Base-by-base conservation (phyloP, 2,113 vertebrate genomes). In the Strix uralensis region DNA sequence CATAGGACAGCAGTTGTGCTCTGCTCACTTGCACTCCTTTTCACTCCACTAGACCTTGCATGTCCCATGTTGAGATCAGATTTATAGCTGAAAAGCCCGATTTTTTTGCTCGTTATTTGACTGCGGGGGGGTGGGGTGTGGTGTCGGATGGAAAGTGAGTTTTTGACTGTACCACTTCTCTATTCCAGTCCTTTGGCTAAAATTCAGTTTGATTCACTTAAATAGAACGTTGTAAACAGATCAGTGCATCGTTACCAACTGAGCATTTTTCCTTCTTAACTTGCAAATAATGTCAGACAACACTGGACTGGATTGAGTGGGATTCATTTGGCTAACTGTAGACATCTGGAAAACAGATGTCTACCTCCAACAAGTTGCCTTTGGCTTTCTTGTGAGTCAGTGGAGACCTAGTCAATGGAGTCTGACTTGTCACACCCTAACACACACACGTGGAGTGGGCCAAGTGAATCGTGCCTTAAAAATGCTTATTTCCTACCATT, bases 261-360 rank as follows among this genome's bases (percentile, higher is more conserved):
- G 22, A 73, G 22, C 44, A 44, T 83, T 92, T 75, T 67, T 77
- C 30, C 38, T 84, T 88, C 49, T 75, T 42, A 90, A 79, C 25
- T 55, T 73, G 16, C 61, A 84, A 77, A 61, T 61, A 78, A 27
- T 42, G 59, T 40, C 78, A 81, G 47, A 83, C 30, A 79, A 58
- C 40, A 59, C n/a, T 44, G 15, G 62, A 52, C 34, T 36, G 54
- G 26, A 92, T 44, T 62, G 58, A 86, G 69, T 49, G 23, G 34
- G 67, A 91, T 78, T 86, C 16, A 38, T 94, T 61, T 81, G 30
- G 21, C 55, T 91, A 77, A 86, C 77, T 25, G 40, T 8, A 75
- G 44, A 52, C 83, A 94, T 91, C 75, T 88, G 54, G 38, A 88
- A n/a, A 69, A 46, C 86, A 94, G 74, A 92, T 72, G 71, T 67